A percentile compares a stretch with the other conserved stretches of the same genome.
Conservation (phyloP, 2,797 vertebrate genomes). For the Enoplosus armatus region DNA sequence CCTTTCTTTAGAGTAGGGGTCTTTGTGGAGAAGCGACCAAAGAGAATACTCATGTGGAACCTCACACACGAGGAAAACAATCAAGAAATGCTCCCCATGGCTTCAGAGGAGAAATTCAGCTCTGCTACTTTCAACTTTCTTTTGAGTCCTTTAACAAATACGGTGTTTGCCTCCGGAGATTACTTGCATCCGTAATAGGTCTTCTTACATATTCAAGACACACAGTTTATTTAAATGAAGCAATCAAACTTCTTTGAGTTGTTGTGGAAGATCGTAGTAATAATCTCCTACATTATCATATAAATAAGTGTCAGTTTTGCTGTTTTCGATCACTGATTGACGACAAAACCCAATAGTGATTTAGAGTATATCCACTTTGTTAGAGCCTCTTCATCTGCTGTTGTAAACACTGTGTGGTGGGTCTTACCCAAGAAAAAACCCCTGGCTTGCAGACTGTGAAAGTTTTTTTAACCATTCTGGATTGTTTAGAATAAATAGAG, state of each 20-base stretch:
- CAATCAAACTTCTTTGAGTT: constrained; percentile 67
- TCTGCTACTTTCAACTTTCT: constrained; percentile 29
- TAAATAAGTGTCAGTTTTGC: constrained; percentile 54
- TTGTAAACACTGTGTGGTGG: neutral
- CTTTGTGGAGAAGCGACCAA: constrained; percentile 70
- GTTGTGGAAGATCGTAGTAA: constrained; percentile 49
- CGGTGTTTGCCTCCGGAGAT: constrained; percentile 55
- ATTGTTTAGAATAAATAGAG: neutral
- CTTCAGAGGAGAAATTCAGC: constrained; percentile 33
- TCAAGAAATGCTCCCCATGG: constrained; percentile 29
- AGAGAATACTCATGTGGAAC: constrained; percentile 69
- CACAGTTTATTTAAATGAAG: constrained; percentile 63
- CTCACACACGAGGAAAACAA: constrained; percentile 48
- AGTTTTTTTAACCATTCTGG: neutral
- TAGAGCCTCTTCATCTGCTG: neutral
- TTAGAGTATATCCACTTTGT: constrained; percentile 4
- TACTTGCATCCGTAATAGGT: constrained; percentile 30
- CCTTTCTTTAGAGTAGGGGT: constrained; percentile 50
- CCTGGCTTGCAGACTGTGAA: neutral
- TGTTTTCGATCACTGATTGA: constrained; percentile 1
- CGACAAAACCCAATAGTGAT: constrained; percentile 11
- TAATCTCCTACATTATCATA: constrained; percentile 66
- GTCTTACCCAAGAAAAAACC: neutral
- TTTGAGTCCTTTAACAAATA: constrained; percentile 43
- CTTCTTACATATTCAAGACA: constrained; percentile 56